Evolutionary conservation across 2,113 vertebrate species (phyloP), one percentile per base, ranked within the genome.

Genomic region (Protobothrops mucrosquamatus): DNA sequence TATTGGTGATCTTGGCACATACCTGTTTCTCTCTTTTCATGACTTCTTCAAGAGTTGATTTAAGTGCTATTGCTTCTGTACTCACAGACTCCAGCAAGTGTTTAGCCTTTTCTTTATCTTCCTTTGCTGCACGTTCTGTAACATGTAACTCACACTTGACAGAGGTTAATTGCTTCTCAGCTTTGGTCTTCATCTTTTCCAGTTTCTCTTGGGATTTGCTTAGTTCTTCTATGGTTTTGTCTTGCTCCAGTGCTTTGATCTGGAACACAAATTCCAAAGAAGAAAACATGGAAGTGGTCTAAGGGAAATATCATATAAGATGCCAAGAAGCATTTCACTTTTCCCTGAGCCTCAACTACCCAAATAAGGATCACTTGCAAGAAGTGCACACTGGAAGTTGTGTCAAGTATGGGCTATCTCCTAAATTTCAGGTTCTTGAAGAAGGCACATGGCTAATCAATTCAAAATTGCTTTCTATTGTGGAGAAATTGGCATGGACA

Each of bases 221-320:
- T 95, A 99, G 97, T 93, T 99, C 97, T 94, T 98, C 98, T 93
- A 99, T 97, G 89, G 93, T 97, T 97, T 97, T 98, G 93, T 94
- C 97, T 97, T 99, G 99, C 91, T 99, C 98, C 97, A 97, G 93
- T 74, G 97, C 98, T 97, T 98, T 98, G 91, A 98, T 97, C 99
- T 99, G 11, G 11, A 88, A 95, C 54, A 81, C 8, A 64, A 87
- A 86, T 46, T 89, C 23, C 51, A 89, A 18, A 55, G 15, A 43
- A 43, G 43, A 61, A 91, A 92, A 86, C 22, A 26, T 34, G 12
- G 24, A 86, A 61, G 34, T 6, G 12, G 3, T 52, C 1, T 23
- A 39, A 34, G 12, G 20, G 6, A 43, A 24, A 55, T 46, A 92
- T 23, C 39, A 88, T 29, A 29, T 54, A 18, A 29, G n/a, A 74